phyloP scores from a whole-genome alignment of 2,797 vertebrate genomes.

The Rhynchotus rufescens region DNA sequence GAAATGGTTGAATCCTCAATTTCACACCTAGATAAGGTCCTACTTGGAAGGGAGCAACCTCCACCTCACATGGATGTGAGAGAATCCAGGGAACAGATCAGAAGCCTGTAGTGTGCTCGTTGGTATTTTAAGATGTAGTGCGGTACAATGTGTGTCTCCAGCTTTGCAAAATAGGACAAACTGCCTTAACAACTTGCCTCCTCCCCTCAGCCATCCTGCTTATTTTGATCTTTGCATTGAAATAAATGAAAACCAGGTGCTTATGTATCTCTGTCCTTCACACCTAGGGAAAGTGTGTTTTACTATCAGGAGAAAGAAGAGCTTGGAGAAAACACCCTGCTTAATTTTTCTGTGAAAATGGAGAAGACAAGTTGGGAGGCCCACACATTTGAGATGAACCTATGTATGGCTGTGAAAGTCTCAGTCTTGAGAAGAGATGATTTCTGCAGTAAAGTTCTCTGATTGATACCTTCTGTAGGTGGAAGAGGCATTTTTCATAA shows the following conservation, averaged over 20 bases:
- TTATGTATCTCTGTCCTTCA: too few species aligned
- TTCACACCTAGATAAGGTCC: neutral
- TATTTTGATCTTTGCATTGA: neutral
- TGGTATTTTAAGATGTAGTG: neutral
- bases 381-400: neutral
- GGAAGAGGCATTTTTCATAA: constrained; percentile 86
- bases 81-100: neutral
- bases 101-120: neutral
- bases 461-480: constrained; percentile 83
- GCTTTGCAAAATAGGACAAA: neutral
- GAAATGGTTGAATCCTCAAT: neutral
- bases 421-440: neutral
- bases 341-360: neutral
- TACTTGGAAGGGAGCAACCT: neutral
- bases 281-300: too few species aligned
- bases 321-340: neutral
- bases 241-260: neutral
- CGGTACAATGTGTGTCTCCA: neutral
- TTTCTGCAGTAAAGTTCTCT: neutral
- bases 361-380: neutral
- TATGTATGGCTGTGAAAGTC: neutral
- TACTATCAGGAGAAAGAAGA: too few species aligned
- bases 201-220: neutral
- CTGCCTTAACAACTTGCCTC: too few species aligned
- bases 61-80: neutral